Evolutionary conservation across 2,888 invertebrate species (phyloP), one percentile per base, ranked within the genome.

Genomic region (Eupeodes luniger): DNA sequence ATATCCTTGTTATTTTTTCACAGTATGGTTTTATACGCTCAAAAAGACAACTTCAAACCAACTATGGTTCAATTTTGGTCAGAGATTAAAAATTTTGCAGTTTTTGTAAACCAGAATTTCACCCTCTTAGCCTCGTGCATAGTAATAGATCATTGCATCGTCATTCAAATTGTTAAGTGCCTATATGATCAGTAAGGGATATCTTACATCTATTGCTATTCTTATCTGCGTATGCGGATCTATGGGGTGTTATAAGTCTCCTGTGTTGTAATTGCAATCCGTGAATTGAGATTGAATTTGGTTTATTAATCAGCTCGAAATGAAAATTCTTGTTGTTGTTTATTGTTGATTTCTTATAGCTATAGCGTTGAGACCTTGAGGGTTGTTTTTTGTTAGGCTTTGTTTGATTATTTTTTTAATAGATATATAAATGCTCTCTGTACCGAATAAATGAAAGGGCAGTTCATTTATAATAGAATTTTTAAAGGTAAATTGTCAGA

Each of bases 61-160:
- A 91, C 91, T 91, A 91, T 91, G 91, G 91, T 92, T 92, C 70
- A 85, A 89, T 90, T 90, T 89, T 84, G 89, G 89, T 89, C 69
- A 67, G 74, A 79, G 89, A 90, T 90, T 89, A 89, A 62, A 79
- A 49, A 40, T 62, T 61, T 36, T 61, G 4, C 3, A 36, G 51
- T 75, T 59, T 59, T 59, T 77, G 40, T 74, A 70, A 83, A 64
- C 80, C 61, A n/a, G 40, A 14, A 34, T 36, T 44, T 44, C 10
- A 40, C 85, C 81, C 78, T 70, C 57, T 44, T n/a, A 40, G 80
- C 81, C 78, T 70, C 57, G 55, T 62, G 40, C 62, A 81, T 67
- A 61, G 10, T 59, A 59, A 83, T 36, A 62, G 36, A 11, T 44
- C 61, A 16, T 44, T 62, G 62, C 64, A 57, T 47, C 53, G 74